A percentile compares a stretch with the other conserved stretches of the same genome.
Evolutionary conservation across 1,140 invertebrate genomes (phyloP).

Genomic region (Drosophila subobscura): DNA sequence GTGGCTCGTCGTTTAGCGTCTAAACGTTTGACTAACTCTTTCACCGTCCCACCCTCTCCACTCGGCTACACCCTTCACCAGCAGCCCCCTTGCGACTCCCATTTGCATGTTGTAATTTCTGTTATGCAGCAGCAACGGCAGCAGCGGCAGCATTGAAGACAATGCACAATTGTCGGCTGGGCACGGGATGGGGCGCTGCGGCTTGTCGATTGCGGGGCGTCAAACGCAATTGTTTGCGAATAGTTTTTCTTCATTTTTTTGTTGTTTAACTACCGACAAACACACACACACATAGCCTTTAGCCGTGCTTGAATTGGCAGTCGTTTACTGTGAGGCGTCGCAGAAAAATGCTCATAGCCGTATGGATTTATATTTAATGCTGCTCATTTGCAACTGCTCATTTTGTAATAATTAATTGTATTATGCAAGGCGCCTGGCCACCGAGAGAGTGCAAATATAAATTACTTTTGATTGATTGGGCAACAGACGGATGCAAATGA

Average conservation of each 20-base stretch:
- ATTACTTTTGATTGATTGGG: conserved; percentile 31
- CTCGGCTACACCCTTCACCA: not conserved
- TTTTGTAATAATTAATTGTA: conserved; percentile 51
- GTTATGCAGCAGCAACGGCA: conserved; percentile 34
- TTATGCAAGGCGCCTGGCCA: conserved; percentile 22
- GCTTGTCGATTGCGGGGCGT: conserved; percentile 20
- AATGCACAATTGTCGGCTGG: conserved; percentile 48
- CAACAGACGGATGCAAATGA: conserved; percentile 26
- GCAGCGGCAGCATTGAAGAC: conserved; percentile 25
- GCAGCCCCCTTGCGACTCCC: conserved; percentile 5
- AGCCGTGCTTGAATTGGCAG: conserved; percentile 1
- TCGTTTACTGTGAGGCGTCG: conserved; percentile 16
- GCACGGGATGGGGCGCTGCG: no score
- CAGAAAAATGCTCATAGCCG: conserved; percentile 12
- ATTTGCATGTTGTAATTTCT: conserved; percentile 50
- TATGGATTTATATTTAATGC: conserved; percentile 42
- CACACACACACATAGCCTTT: no score
- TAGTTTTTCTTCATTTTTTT: conserved; percentile 35
- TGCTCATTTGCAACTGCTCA: conserved; percentile 33
- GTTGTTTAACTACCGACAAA: conserved; percentile 24
- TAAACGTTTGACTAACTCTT: conserved; percentile 32
- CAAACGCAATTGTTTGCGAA: conserved; percentile 54
- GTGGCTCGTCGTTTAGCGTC: conserved; percentile 37
- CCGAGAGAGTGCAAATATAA: conserved; percentile 37
- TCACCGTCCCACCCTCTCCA: not conserved